Evolutionary conservation across 2,888 invertebrate genomes (phyloP).

Genomic region (Macaria notata): DNA sequence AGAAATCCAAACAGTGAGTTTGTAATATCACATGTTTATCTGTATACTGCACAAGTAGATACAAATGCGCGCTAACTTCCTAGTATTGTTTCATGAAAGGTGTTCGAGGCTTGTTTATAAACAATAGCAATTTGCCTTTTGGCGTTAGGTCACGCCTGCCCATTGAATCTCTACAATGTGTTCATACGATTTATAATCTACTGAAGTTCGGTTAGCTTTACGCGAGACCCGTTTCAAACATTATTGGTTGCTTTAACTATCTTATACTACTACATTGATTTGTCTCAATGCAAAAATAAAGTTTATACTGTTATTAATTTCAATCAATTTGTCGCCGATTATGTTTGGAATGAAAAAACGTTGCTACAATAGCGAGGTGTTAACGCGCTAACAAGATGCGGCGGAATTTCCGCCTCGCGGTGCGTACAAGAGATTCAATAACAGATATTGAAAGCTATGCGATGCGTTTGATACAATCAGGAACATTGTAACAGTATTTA

Average conservation of each 20-base stretch:
- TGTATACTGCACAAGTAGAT: slow-evolving; percentile 40
- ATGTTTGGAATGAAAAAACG: slow-evolving; percentile 26
- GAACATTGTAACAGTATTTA: slow-evolving; percentile 50
- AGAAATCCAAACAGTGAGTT: slow-evolving; percentile 29
- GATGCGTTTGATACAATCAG: slow-evolving; percentile 40
- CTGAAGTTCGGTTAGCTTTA: slow-evolving; percentile 30
- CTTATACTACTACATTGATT: too few relatives aligned
- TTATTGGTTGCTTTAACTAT: too few relatives aligned
- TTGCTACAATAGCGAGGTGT: slow-evolving; percentile 31
- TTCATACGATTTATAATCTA: slow-evolving; percentile 44
- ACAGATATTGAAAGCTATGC: slow-evolving; percentile 37
- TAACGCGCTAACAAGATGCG: slow-evolving; percentile 33
- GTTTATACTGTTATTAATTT: too few relatives aligned
- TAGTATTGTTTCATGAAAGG: slow-evolving; percentile 63
- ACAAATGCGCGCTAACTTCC: slow-evolving; percentile 57
- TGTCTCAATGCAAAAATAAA: too few relatives aligned
- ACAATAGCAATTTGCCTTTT: slow-evolving; percentile 70
- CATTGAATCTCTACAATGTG: slow-evolving; percentile 54
- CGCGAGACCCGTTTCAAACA: not conserved
- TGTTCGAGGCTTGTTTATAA: slow-evolving; percentile 64
- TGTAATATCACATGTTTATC: slow-evolving; percentile 36
- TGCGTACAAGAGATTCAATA: slow-evolving; percentile 35
- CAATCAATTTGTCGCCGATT: slow-evolving; percentile 9
- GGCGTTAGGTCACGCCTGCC: slow-evolving; percentile 64
- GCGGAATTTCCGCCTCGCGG: slow-evolving; percentile 33